These are phyloP conservation scores for Dendrolimus punctatus DNA, from an alignment of 1,140 invertebrate species.

Conservation along the genomic window DNA sequence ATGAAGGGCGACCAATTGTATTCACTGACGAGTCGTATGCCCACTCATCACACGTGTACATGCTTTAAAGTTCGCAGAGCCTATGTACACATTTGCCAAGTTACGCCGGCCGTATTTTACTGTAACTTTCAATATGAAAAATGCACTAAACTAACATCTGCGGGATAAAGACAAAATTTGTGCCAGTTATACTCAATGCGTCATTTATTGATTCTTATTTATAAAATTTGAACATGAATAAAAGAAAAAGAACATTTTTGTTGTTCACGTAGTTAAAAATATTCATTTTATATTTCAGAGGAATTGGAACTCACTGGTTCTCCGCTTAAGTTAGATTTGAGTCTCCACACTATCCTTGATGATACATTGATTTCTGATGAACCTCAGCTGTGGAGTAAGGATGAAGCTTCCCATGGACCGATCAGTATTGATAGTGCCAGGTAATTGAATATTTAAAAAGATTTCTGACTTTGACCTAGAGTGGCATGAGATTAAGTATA, in stretches of 20 bases:
- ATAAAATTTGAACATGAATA: too few relatives aligned
- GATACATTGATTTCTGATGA: slow-evolving; percentile 63
- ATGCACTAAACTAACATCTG: not conserved
- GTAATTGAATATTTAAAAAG: slow-evolving; percentile 22
- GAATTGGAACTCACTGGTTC: slow-evolving; percentile 66
- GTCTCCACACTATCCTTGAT: slow-evolving; percentile 59
- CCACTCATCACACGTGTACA: too few relatives aligned
- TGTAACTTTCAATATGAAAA: not conserved
- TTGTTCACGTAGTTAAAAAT: not conserved
- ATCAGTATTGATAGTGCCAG: slow-evolving; percentile 47
- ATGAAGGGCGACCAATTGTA: too few relatives aligned
- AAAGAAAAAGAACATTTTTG: too few relatives aligned
- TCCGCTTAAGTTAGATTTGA: slow-evolving; percentile 65
- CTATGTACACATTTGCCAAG: too few relatives aligned
- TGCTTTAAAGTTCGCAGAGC: too few relatives aligned
- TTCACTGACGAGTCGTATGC: too few relatives aligned
- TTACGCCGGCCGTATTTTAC: too few relatives aligned
- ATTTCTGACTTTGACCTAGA: not conserved
- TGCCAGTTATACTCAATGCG: too few relatives aligned
- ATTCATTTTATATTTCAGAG: slow-evolving; percentile 29
- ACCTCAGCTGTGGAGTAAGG: slow-evolving; percentile 59
- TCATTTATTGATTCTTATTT: too few relatives aligned
- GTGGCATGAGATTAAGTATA: too few relatives aligned
- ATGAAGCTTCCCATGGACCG: slow-evolving; percentile 51
- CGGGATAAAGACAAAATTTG: not conserved